phyloP scores from a whole-genome alignment of 2,797 vertebrate species.

The Streptopelia turtur region DNA sequence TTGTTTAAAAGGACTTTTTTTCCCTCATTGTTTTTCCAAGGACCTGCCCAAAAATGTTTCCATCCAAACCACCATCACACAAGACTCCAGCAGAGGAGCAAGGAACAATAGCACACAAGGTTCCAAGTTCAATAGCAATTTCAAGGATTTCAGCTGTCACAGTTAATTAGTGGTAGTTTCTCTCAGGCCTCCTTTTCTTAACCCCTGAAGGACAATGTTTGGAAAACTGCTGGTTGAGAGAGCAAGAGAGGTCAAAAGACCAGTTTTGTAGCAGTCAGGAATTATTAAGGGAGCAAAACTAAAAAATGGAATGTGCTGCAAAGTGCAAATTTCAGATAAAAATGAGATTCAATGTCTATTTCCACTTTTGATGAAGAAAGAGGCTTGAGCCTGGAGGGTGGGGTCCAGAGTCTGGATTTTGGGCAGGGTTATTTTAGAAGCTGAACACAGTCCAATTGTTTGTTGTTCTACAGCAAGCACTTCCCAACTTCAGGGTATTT shows the following conservation, averaged over 20 bases:
- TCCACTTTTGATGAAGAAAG: neutral
- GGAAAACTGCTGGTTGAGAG: neutral
- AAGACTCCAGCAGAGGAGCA: conserved; percentile 52
- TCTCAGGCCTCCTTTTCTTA: conserved; percentile 32
- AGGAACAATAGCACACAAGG: conserved; percentile 60
- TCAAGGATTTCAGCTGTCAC: conserved; percentile 55
- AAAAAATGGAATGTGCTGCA: neutral
- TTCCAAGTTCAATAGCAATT: conserved; percentile 72
- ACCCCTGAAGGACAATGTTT: neutral
- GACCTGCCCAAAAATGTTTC: conserved; percentile 68
- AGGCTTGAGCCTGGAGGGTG: conserved; percentile 29
- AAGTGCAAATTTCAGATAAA: neutral
- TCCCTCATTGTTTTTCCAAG: conserved; percentile 62
- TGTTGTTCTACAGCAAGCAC: conserved; percentile 17
- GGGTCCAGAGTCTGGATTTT: conserved; percentile 10
- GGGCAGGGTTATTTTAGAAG: conserved; percentile 50
- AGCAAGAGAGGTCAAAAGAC: neutral
- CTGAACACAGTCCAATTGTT: neutral
- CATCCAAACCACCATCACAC: conserved; percentile 66
- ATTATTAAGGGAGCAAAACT: neutral
- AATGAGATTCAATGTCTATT: neutral
- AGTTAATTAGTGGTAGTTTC: conserved; percentile 51
- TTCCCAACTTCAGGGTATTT: conserved; percentile 1
- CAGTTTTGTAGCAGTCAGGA: neutral
- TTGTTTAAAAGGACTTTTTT: conserved; percentile 42